Evolutionary conservation across 2,797 vertebrate species (phyloP).

Genomic region (Danio albolineatus): DNA sequence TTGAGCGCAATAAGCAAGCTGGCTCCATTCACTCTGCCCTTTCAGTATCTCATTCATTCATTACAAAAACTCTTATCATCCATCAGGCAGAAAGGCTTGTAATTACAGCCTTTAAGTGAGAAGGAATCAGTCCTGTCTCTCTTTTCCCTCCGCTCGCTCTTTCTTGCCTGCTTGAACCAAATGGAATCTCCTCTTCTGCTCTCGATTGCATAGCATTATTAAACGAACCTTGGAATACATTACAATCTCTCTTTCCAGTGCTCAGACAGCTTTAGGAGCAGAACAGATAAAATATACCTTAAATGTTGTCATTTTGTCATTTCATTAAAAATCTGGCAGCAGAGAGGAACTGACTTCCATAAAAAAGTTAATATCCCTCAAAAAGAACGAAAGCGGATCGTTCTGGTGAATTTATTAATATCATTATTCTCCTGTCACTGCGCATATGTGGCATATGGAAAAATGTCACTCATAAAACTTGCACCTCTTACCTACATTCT

Average conservation of each 20-base stretch:
- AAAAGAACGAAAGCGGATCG: constrained; percentile 55
- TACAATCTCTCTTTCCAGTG: constrained; percentile 51
- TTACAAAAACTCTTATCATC: constrained; percentile 51
- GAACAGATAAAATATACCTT: constrained; percentile 61
- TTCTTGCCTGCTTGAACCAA: constrained; percentile 8
- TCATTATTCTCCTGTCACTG: constrained; percentile 71
- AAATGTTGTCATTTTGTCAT: constrained; percentile 66
- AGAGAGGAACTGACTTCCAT: constrained; percentile 61
- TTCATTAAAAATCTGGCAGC: constrained; percentile 68
- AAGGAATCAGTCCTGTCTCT: constrained; percentile 3
- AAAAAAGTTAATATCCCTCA: constrained; percentile 69
- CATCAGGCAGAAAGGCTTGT: constrained; percentile 49
- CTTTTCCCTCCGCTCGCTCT: constrained; percentile 9
- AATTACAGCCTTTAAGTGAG: constrained; percentile 56
- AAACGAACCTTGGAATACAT: constrained; percentile 72
- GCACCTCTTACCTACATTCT: constrained; percentile 27
- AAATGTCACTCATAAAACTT: constrained; percentile 57
- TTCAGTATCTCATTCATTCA: constrained; percentile 53
- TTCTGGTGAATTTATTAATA: constrained; percentile 67
- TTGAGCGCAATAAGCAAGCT: constrained; percentile 26
- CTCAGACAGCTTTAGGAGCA: constrained; percentile 50
- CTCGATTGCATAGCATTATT: constrained; percentile 57
- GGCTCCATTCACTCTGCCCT: constrained; percentile 23
- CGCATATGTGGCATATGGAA: constrained; percentile 51
- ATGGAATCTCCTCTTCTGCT: background rate